These are phyloP conservation scores for Prunella strophiata DNA, from an alignment of 2,797 vertebrate species.

Conservation along the genomic window DNA sequence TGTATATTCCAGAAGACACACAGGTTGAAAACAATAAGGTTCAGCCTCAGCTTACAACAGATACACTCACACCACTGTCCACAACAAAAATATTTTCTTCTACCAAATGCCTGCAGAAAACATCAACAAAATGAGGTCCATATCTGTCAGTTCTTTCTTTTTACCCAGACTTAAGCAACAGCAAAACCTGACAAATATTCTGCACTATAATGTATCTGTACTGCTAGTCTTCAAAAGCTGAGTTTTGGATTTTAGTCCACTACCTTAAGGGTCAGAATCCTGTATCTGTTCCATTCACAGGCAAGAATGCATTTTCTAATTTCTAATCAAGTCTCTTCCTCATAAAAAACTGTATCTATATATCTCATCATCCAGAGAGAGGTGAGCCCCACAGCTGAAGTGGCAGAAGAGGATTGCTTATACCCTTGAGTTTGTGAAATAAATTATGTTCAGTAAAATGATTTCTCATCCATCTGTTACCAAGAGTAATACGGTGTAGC, in stretches of 20 bases:
- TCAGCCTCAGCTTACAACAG: neutral
- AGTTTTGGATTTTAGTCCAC: neutral
- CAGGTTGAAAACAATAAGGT: neutral
- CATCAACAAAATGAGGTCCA: neutral
- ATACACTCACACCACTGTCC: neutral
- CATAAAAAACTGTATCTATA: neutral
- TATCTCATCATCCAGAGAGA: neutral
- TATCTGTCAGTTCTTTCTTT: neutral
- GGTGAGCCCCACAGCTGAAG: neutral
- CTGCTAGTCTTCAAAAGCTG: neutral
- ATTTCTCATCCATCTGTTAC: neutral
- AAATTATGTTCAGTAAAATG: neutral
- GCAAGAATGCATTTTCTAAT: neutral
- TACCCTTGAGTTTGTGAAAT: neutral
- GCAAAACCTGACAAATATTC: neutral
- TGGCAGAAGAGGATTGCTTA: neutral
- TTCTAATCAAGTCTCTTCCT: neutral
- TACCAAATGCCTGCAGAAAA: neutral
- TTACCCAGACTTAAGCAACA: neutral
- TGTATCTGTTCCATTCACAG: neutral
- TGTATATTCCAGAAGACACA: neutral
- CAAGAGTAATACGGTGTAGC: neutral
- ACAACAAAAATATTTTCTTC: neutral
- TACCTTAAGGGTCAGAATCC: neutral
- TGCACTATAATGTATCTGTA: neutral